Evolutionary conservation across 2,797 vertebrate species (phyloP), one percentile per base, ranked within the genome.

Genomic region (Enteromius mattozi): DNA sequence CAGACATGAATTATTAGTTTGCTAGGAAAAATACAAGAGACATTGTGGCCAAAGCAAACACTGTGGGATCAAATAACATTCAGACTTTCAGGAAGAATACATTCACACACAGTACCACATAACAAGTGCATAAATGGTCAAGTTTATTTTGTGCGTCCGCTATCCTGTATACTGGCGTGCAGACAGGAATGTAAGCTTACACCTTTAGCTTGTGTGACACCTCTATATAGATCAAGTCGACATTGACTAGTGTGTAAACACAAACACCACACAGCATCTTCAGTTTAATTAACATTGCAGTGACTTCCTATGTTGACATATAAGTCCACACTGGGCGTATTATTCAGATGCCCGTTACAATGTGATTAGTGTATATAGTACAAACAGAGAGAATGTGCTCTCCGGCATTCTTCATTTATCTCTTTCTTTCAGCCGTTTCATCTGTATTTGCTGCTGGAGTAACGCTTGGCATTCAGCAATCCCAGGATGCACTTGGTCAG

Each of bases 211-310:
- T 77, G 13, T 81, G 65, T 82, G 65, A 81, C 21, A 85, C 19
- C 80, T 90, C 33, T 75, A 65, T 86, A 86, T 63, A 79, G 56
- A 79, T 85, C 78, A 79, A 79, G 37, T 27, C 4, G 30, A 86
- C 61, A 81, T 83, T 81, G 79, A 81, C 47, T 81, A 81, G 78
- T 80, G 66, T 87, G 86, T 88, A 90, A 89, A 90, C 90, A 88
- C 70, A 84, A 88, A 88, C 81, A 91, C 86, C 72, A 86, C 87
- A 90, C 89, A 89, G 87, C 78, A 90, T 80, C 72, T 82, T 87
- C 56, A 88, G 78, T 82, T 86, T 75, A 88, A 78, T 74, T 85
- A 76, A 88, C 83, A 87, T 66, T 85, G 80, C 59, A 85, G 78
- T 63, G 65, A 86, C 74, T n/a, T 74, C 14, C 56, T 70, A 87